A percentile compares a stretch with the other conserved stretches of the same genome.
These are phyloP conservation scores for Tiaroga cobitis DNA, from an alignment of 2,797 vertebrate species.

Conservation along the genomic window DNA sequence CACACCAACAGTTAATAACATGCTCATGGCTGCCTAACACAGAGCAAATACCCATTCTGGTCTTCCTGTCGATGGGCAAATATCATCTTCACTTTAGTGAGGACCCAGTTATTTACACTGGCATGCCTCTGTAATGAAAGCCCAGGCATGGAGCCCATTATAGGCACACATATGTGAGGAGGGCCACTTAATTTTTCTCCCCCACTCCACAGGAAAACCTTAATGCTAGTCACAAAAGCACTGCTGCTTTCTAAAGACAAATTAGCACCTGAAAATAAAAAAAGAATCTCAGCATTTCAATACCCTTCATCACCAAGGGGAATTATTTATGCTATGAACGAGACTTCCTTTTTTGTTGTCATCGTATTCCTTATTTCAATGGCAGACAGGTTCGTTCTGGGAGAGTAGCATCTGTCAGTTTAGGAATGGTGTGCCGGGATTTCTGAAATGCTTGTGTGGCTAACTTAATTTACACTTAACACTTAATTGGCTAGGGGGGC, in stretches of 20 bases:
- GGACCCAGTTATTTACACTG: slow-evolving; percentile 78
- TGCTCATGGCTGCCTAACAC: slow-evolving; percentile 13
- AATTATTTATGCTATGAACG: neutral
- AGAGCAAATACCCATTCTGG: slow-evolving; percentile 70
- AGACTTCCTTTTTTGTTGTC: neutral
- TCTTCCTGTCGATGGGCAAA: slow-evolving; percentile 74
- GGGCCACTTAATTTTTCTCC: slow-evolving; percentile 5
- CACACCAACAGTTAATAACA: slow-evolving; percentile 39
- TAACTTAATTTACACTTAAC: too few species aligned
- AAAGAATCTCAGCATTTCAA: neutral
- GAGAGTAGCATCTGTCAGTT: slow-evolving; percentile 29
- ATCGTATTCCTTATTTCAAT: slow-evolving; percentile 10
- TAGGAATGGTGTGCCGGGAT: neutral
- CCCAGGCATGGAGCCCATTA: slow-evolving; percentile 45
- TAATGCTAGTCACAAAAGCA: neutral
- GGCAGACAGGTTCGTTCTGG: neutral
- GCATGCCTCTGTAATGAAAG: slow-evolving; percentile 72
- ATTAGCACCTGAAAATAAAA: slow-evolving; percentile 13
- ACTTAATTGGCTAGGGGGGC: slow-evolving; percentile 15
- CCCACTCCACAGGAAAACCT: slow-evolving; percentile 11
- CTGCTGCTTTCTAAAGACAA: slow-evolving; percentile 10
- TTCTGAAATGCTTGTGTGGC: neutral
- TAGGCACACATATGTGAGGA: slow-evolving; percentile 7
- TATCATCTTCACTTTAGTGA: slow-evolving; percentile 72
- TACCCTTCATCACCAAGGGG: neutral